Evolutionary conservation across 2,888 invertebrate species (phyloP), one percentile per base, ranked within the genome.

Genomic region (Dasypolia templi): DNA sequence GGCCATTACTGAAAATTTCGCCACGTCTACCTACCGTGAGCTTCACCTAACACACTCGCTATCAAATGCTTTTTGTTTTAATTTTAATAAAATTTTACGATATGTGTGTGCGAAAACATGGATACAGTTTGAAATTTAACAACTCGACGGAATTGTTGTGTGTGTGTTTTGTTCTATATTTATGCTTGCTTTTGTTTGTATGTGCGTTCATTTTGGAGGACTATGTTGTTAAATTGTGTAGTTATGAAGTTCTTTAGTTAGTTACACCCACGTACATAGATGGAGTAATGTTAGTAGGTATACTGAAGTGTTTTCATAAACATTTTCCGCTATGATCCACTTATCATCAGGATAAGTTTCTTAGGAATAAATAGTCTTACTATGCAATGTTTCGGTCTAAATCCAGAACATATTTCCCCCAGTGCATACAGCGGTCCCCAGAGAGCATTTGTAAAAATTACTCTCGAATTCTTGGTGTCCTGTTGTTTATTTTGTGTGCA

Each of bases 1-100:
- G 89, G 89, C 91, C 90, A 91, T 93, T 93, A 92, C 92, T 87
- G 92, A 93, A 93, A 94, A 93, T 93, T 93, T 93, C 86, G 90
- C 89, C 86, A 89, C 92, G 91, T 92, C 91, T 90, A 90, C 90
- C 90, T 91, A 90, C 90, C 89, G 89, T 88, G 90, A 90, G 92
- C 90, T 92, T 92, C 88, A 89, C 91, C 89, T 92, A 91, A 92
- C 92, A 91, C 91, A 91, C 88, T 87, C 90, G 89, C 89, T 90
- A 91, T 92, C 91, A 90, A 92, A 88, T 90, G 89, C 86, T 90
- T 89, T 89, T 87, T 88, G 89, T 88, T 92, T 90, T 90, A 91
- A 91, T 92, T 92, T 91, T 88, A 89, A 88, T 91, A 89, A 91
- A 89, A 87, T 89, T 90, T 89, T 87, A 89, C 87, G 87, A 84